Conservation (phyloP, 2,888 invertebrate genomes). For the Agrilus cyanescens region DNA sequence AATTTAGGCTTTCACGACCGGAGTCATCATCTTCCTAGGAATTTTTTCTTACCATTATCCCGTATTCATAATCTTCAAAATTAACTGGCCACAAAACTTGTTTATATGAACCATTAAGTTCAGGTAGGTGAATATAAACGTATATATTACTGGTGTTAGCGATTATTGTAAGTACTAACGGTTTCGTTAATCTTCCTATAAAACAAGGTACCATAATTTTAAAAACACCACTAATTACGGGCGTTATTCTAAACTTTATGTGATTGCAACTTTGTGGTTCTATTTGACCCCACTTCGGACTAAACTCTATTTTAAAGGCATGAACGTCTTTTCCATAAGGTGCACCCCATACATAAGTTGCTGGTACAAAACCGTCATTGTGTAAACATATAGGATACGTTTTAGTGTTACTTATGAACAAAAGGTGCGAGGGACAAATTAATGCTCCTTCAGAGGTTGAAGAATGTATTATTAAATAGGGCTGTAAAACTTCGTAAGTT, state of each 20-base stretch:
- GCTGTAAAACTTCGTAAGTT: slow-evolving; percentile 23
- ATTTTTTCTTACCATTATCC: too few relatives aligned
- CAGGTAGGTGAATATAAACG: slow-evolving; percentile 30
- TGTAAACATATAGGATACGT: slow-evolving; percentile 23
- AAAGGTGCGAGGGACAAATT: slow-evolving; percentile 24
- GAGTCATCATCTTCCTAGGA: too few relatives aligned
- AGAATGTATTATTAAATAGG: slow-evolving; percentile 22
- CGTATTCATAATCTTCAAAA: too few relatives aligned
- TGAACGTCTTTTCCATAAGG: slow-evolving; percentile 25
- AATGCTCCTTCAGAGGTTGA: slow-evolving; percentile 21
- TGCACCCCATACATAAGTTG: slow-evolving; percentile 12
- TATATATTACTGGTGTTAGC: slow-evolving; percentile 28
- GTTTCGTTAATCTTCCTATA: slow-evolving; percentile 22
- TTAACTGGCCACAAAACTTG: slow-evolving; percentile 20
- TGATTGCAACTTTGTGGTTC: slow-evolving; percentile 13
- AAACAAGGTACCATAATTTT: slow-evolving; percentile 31
- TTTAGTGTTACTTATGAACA: slow-evolving; percentile 25
- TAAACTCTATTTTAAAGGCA: slow-evolving; percentile 23
- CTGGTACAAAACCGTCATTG: slow-evolving; percentile 20
- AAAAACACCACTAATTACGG: slow-evolving; percentile 28
- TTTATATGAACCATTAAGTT: slow-evolving; percentile 13
- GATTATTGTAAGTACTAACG: slow-evolving; percentile 26
- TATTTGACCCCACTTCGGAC: slow-evolving; percentile 26
- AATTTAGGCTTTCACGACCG: too few relatives aligned
- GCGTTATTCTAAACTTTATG: slow-evolving; percentile 22